Evolutionary conservation across 2,888 invertebrate species (phyloP), one percentile per base, ranked within the genome.

Genomic region (Thecocarcelia acutangulata): DNA sequence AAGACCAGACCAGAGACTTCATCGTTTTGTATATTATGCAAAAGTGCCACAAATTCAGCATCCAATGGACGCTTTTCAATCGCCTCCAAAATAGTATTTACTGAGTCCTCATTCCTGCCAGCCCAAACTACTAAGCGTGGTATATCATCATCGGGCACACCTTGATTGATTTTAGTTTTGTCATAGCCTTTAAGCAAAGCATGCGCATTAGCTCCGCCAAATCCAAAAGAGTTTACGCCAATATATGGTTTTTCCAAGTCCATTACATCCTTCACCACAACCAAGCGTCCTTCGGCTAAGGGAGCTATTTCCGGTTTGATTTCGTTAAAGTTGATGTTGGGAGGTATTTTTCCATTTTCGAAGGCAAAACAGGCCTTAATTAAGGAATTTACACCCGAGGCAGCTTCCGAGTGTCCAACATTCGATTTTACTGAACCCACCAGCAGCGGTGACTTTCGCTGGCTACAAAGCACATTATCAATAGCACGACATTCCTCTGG

Each of bases 341-440:
- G 96, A 0, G 98, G 95, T 59, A 98, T 93, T 21, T 92, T 91
- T 0, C 95, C 95, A 3, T 93, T 93, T 87, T 97, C 95, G 92
- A 97, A 96, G 0, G 96, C 95, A 63, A 97, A 93, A 61, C 96
- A 88, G 84, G 94, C 95, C 92, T 97, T 97, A 0, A 95, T 93
- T 79, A 97, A 89, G 0, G 96, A 95, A 85, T 96, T 96, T 1
- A 97, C 91, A 9, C 97, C 96, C 5, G 96, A 96, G 1, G 94
- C 94, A 0, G 97, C 95, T 88, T 98, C 98, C 0, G 96, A 93
- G 90, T 98, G 98, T 0, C 98, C 98, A 89, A 98, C 93, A 90
- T 98, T 98, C 0, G 97, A 97, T 89, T 98, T 98, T 40, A 97
- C 94, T 0, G 98, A 97, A 1, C 98, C 98, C 77, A 98, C 95